Evolutionary conservation across 2,797 vertebrate genomes (phyloP).

Genomic region (Falco novaeseelandiae): DNA sequence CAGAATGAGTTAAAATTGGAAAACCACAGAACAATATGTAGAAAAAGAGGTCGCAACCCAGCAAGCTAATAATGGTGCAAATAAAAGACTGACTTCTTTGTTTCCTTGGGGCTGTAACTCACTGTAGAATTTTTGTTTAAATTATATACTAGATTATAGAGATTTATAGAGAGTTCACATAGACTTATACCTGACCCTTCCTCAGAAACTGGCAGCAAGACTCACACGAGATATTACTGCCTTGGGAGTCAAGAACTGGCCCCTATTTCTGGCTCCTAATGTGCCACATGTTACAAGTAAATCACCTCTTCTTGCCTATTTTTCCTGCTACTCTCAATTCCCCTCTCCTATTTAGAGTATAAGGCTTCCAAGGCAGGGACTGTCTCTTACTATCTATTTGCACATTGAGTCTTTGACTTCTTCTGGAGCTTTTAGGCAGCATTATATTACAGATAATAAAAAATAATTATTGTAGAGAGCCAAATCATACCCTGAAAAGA

Average conservation of each 20-base stretch:
- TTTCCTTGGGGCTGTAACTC: background rate
- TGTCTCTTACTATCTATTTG: slow-evolving; percentile 22
- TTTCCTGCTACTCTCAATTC: slow-evolving; percentile 32
- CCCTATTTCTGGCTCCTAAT: slow-evolving; percentile 27
- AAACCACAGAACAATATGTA: background rate
- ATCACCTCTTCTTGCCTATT: slow-evolving; percentile 37
- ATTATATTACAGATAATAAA: slow-evolving; percentile 61
- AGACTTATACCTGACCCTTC: background rate
- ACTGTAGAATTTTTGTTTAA: background rate
- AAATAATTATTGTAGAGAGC: slow-evolving; percentile 65
- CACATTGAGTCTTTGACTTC: slow-evolving; percentile 39
- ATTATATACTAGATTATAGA: background rate
- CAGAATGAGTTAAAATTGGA: background rate
- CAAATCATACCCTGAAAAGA: slow-evolving; percentile 43
- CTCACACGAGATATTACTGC: background rate
- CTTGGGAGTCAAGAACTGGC: background rate
- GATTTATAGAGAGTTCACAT: background rate
- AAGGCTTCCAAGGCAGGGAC: slow-evolving; percentile 18
- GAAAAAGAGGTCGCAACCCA: background rate
- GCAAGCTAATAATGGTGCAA: background rate
- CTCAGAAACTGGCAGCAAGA: background rate
- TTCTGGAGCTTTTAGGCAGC: slow-evolving; percentile 63
- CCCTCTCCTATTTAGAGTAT: background rate
- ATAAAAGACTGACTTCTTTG: background rate
- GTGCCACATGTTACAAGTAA: background rate